These are phyloP conservation scores for Reticulitermes lucifugus DNA, from an alignment of 2,888 invertebrate genomes.

Conservation along the genomic window DNA sequence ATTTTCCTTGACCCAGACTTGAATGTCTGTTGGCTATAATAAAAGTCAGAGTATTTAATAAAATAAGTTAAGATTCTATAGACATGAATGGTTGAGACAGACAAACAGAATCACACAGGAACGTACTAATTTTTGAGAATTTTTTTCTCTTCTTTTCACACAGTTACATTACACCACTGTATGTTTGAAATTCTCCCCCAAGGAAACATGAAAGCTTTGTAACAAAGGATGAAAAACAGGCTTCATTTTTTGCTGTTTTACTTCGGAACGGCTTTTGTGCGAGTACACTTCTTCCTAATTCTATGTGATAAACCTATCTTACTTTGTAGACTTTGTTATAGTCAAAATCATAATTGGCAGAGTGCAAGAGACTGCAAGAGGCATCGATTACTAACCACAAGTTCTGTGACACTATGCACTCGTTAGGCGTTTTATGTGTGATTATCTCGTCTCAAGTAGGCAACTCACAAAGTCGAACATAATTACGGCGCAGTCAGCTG, in stretches of 20 bases:
- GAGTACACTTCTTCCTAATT: neutral
- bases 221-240: neutral
- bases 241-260: neutral
- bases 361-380: too few species aligned
- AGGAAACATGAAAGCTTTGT: neutral
- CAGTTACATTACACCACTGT: neutral
- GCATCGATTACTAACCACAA: too few species aligned
- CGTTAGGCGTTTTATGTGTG: too few species aligned
- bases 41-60: neutral
- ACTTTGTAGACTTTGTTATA: neutral
- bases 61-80: neutral
- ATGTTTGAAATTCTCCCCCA: neutral
- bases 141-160: neutral
- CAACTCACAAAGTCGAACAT: too few species aligned
- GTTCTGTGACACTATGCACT: too few species aligned
- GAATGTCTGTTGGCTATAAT: too few species aligned
- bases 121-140: neutral
- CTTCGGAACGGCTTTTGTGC: neutral
- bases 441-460: too few species aligned
- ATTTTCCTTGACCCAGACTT: constrained; percentile 5
- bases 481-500: too few species aligned
- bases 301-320: neutral
- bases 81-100: neutral
- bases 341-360: neutral
- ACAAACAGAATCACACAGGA: neutral